These are phyloP conservation scores for Oxytorus armatus DNA, from an alignment of 2,888 invertebrate genomes.

Conservation along the genomic window DNA sequence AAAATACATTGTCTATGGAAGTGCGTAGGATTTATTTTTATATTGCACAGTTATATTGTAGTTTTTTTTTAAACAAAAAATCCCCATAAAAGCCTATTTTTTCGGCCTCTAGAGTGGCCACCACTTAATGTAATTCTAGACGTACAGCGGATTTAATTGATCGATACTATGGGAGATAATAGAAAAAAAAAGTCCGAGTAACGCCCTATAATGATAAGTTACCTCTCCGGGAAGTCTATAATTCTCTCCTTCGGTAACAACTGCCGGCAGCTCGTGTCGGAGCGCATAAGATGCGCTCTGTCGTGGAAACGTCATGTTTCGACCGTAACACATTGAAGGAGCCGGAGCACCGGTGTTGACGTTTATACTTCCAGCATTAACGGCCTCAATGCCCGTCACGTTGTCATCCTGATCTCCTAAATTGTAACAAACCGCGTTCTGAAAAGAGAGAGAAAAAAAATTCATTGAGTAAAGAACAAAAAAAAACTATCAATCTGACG, in stretches of 20 bases:
- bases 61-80: too few relatives aligned
- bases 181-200: too few relatives aligned
- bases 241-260: constrained; percentile 88
- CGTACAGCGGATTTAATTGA: too few relatives aligned
- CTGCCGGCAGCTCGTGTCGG: constrained; percentile 88
- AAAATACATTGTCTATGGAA: too few relatives aligned
- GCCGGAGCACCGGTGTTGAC: constrained; percentile 79
- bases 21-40: too few relatives aligned
- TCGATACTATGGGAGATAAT: too few relatives aligned
- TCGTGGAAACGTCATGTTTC: constrained; percentile 88
- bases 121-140: too few relatives aligned
- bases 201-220: constrained; percentile 63
- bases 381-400: constrained; percentile 80
- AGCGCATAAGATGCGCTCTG: constrained; percentile 84
- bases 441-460: constrained; percentile 55
- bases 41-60: too few relatives aligned
- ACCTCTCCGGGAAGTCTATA: constrained; percentile 84
- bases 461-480: not conserved
- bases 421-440: constrained; percentile 84
- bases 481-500: not conserved
- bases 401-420: constrained; percentile 83
- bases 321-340: constrained; percentile 86
- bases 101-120: too few relatives aligned
- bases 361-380: constrained; percentile 76
- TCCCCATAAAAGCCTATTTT: too few relatives aligned